These are phyloP conservation scores for Hylaeus anthracinus DNA, from an alignment of 1,140 invertebrate species.

Conservation along the genomic window DNA sequence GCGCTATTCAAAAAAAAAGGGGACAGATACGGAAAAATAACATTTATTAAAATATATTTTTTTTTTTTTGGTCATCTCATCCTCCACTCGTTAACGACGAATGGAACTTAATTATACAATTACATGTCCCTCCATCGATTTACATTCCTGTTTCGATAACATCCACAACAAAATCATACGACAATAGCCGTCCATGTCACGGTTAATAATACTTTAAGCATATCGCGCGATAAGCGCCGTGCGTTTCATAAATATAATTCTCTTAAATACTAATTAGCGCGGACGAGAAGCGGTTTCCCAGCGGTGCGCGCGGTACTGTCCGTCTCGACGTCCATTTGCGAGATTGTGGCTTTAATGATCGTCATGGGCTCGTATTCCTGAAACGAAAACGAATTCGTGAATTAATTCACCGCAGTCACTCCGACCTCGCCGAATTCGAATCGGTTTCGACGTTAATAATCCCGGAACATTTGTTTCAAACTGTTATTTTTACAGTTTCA, in stretches of 20 bases:
- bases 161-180: not conserved
- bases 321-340: constrained; percentile 64
- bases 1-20: too few species aligned
- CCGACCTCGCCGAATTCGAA: too few species aligned
- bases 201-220: constrained; percentile 51
- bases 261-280: constrained; percentile 67
- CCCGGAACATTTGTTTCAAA: too few species aligned
- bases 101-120: not conserved
- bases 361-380: constrained; percentile 59
- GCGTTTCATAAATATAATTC: constrained; percentile 16
- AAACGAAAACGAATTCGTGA: constrained; percentile 17
- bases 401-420: too few species aligned
- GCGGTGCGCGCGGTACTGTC: constrained; percentile 10
- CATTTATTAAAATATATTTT: constrained; percentile 30
- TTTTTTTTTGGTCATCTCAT: not conserved
- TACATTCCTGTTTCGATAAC: not conserved
- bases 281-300: constrained; percentile 65
- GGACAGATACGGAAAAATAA: constrained; percentile 26
- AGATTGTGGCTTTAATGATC: constrained; percentile 67
- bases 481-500: too few species aligned
- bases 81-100: not conserved
- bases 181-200: constrained; percentile 15
- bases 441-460: too few species aligned
- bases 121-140: not conserved
- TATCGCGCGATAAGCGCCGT: not conserved